These are phyloP conservation scores for Orchestes rusci DNA, from an alignment of 2,888 invertebrate species.

Conservation along the genomic window DNA sequence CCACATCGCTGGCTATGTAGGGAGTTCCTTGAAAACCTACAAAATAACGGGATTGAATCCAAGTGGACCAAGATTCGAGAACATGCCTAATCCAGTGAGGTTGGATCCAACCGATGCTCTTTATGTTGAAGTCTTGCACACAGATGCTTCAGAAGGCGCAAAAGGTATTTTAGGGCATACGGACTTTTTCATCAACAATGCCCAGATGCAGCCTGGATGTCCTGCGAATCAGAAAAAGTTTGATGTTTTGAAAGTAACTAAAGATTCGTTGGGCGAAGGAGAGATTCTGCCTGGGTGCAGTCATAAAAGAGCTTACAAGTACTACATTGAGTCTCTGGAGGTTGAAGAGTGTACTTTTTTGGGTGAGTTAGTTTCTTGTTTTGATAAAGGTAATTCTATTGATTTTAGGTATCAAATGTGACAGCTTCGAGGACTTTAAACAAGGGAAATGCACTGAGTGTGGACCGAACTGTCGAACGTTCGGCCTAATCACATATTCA, in stretches of 20 bases:
- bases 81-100: constrained; percentile 47
- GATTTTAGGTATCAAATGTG: constrained; percentile 38
- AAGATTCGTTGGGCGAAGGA: constrained; percentile 36
- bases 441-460: constrained; percentile 37
- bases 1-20: constrained; percentile 49
- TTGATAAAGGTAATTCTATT: too few species aligned
- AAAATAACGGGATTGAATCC: constrained; percentile 52
- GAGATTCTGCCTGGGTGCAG: constrained; percentile 42
- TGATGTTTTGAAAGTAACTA: constrained; percentile 32
- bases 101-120: constrained; percentile 49
- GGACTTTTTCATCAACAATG: constrained; percentile 43
- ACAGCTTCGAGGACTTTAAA: constrained; percentile 35
- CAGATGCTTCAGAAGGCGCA: constrained; percentile 46
- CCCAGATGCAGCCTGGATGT: constrained; percentile 41
- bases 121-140: constrained; percentile 55
- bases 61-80: constrained; percentile 51
- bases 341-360: constrained; percentile 39
- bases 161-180: constrained; percentile 39
- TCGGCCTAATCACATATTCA: constrained; percentile 35
- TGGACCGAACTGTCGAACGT: constrained; percentile 34
- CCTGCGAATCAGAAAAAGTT: constrained; percentile 31
- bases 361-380: too few species aligned
- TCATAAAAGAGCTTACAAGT: constrained; percentile 43
- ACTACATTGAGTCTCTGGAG: constrained; percentile 41
- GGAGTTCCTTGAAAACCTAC: constrained; percentile 36